phyloP scores from a whole-genome alignment of 1,140 invertebrate species.

The Magallana ariakensis region DNA sequence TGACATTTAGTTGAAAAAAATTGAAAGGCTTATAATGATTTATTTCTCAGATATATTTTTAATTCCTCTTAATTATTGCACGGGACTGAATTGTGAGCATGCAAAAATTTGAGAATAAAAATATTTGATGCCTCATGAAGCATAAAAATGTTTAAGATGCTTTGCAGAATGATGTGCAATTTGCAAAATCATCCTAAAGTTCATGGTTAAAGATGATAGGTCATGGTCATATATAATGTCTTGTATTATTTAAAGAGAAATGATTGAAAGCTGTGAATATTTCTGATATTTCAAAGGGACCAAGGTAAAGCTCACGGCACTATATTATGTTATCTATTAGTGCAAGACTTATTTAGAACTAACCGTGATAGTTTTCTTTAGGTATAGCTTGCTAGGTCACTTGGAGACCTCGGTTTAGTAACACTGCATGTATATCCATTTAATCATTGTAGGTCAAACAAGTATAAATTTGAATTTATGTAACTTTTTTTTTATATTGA shows the following conservation, averaged over 20 bases:
- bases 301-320: too few species aligned
- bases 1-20: constrained; percentile 24
- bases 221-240: too few species aligned
- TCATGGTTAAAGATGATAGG: too few species aligned
- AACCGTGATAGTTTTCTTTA: too few species aligned
- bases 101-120: not conserved
- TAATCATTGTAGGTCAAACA: not conserved
- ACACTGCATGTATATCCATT: not conserved
- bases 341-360: too few species aligned
- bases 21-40: not conserved
- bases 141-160: not conserved
- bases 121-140: not conserved
- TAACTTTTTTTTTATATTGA: not conserved
- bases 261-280: too few species aligned
- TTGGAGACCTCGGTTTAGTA: not conserved
- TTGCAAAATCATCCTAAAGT: too few species aligned
- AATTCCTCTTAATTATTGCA: not conserved
- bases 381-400: not conserved
- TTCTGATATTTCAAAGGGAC: too few species aligned
- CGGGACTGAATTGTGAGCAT: too few species aligned
- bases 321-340: too few species aligned
- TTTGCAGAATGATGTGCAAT: not conserved
- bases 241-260: too few species aligned
- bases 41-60: not conserved
- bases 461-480: not conserved